Conservation (phyloP, 1,140 invertebrate species). For the Caerostris darwini region DNA sequence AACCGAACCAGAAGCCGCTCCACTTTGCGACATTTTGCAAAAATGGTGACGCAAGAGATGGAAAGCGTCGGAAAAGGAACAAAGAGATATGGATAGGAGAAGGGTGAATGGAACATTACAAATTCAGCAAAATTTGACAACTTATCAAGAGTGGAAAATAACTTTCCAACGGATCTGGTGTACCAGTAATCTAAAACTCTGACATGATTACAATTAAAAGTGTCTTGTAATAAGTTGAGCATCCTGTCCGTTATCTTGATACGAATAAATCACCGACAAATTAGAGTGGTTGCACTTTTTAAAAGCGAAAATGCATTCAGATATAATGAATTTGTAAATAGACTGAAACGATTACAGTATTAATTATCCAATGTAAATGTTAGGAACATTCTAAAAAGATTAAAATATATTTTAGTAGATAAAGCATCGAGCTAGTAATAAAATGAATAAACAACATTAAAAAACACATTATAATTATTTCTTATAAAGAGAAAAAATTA, state of each 20-base stretch:
- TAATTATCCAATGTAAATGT: too few species aligned
- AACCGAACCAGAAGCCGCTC: neutral
- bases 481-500: too few species aligned
- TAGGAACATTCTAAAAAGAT: too few species aligned
- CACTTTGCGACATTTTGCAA: neutral
- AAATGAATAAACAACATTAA: too few species aligned
- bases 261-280: too few species aligned
- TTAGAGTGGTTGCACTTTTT: too few species aligned
- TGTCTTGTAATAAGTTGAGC: neutral
- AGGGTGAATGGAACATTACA: neutral
- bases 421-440: too few species aligned
- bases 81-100: neutral
- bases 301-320: too few species aligned
- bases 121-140: neutral
- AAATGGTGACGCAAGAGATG: conserved; percentile 1
- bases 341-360: too few species aligned
- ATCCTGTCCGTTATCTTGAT: neutral
- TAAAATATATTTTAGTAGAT: too few species aligned
- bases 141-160: conserved; percentile 19
- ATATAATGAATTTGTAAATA: too few species aligned
- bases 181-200: neutral
- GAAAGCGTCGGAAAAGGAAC: neutral
- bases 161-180: neutral
- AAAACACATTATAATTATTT: too few species aligned
- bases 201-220: neutral